Percentiles rank a stretch among this genome's conserved stretches.
phyloP scores from a whole-genome alignment of 2,113 vertebrate genomes.

The Engystomops pustulosus region DNA sequence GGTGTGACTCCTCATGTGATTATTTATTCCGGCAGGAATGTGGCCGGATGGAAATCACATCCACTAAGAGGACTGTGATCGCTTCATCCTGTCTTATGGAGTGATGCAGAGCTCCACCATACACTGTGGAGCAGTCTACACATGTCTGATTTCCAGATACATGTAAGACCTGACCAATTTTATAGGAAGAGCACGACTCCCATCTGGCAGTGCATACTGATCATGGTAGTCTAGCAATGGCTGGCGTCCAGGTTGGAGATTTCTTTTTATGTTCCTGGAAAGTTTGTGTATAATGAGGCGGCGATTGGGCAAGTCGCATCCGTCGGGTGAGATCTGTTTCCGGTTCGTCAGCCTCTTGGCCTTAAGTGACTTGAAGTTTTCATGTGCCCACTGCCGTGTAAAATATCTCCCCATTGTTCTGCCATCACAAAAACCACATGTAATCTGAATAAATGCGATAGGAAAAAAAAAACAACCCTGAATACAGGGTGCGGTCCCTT shows the following conservation, averaged over 20 bases:
- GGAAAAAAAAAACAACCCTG: no score
- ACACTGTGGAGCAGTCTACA: not conserved
- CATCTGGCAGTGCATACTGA: not conserved
- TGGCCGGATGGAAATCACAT: not conserved
- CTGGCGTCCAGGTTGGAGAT: not conserved
- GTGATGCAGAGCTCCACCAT: not conserved
- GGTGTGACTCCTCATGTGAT: not conserved
- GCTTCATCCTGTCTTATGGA: no score
- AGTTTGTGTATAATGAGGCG: not conserved
- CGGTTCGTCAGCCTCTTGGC: not conserved
- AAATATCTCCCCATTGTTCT: not conserved
- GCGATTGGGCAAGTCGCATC: not conserved
- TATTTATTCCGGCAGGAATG: not conserved
- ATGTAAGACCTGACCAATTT: no score
- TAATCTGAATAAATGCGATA: not conserved
- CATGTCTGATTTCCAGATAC: no score
- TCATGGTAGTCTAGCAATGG: no score
- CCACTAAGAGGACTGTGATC: no score
- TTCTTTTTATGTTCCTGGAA: not conserved
- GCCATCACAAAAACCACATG: not conserved
- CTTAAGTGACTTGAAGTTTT: not conserved
- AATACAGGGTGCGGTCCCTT: not conserved
- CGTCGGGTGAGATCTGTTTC: not conserved
- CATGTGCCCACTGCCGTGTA: not conserved
- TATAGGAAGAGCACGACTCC: no score